A percentile compares a stretch with the other conserved stretches of the same genome.
Evolutionary conservation across 2,888 invertebrate genomes (phyloP).

Genomic region (Ametastegia equiseti): DNA sequence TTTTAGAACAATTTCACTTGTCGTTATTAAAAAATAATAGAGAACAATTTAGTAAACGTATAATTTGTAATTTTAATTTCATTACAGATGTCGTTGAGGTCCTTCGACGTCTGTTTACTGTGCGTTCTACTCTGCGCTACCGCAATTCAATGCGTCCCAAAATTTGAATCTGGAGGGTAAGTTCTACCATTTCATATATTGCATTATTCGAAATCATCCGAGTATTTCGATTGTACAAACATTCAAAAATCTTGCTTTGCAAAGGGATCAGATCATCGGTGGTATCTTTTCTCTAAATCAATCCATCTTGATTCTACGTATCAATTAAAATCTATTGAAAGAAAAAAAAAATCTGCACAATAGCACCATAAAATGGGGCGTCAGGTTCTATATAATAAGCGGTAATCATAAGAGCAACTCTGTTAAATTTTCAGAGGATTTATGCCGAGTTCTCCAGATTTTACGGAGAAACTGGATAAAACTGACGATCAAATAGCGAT

Average conservation of each 20-base stretch:
- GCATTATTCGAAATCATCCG: background rate
- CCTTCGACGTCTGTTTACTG: constrained; percentile 50
- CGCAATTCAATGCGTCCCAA: constrained; percentile 65
- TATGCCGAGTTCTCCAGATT: constrained; percentile 74
- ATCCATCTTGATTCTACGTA: background rate
- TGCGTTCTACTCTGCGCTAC: constrained; percentile 53
- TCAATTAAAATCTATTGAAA: background rate
- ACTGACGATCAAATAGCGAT: constrained; percentile 69
- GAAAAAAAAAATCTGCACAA: background rate
- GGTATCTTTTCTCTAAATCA: background rate
- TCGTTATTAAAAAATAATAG: too few relatives aligned
- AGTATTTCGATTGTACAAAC: background rate
- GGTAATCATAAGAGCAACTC: background rate
- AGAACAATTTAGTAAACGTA: background rate
- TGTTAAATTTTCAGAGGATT: constrained; percentile 69
- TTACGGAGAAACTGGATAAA: constrained; percentile 65
- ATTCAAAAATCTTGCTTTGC: background rate
- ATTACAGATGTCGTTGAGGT: constrained; percentile 59
- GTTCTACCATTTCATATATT: constrained; percentile 42
- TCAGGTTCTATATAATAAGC: background rate
- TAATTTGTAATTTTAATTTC: constrained; percentile 33
- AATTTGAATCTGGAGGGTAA: constrained; percentile 71
- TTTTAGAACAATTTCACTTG: background rate
- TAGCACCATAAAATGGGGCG: background rate
- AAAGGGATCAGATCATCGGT: background rate